Conservation (phyloP, 2,113 vertebrate species). For the Osmerus mordax region DNA sequence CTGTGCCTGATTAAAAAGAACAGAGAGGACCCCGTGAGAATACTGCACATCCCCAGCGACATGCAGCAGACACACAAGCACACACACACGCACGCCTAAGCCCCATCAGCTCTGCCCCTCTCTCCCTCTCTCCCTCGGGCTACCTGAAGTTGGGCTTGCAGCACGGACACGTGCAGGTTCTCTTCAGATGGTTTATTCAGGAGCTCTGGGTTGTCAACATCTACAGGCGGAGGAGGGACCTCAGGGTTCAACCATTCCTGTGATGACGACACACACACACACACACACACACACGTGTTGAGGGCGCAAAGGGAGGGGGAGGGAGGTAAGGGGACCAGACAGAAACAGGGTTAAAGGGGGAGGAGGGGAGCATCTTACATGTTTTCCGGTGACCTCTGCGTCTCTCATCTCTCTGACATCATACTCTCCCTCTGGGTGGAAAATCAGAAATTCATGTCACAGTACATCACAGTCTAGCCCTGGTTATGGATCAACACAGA, state of each 20-base stretch:
- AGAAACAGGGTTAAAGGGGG: not conserved
- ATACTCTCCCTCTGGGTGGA: constrained; percentile 57
- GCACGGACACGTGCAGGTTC: constrained; percentile 76
- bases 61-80: not conserved
- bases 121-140: too few species aligned
- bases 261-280: constrained; percentile 16
- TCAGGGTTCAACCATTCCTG: constrained; percentile 67
- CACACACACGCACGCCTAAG: not conserved
- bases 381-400: constrained; percentile 45
- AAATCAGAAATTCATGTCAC: not conserved
- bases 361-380: constrained; percentile 49
- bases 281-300: not conserved
- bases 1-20: constrained; percentile 29
- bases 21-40: constrained; percentile 32
- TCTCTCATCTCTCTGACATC: constrained; percentile 52
- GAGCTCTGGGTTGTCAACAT: constrained; percentile 59
- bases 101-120: too few species aligned
- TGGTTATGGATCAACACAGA: not conserved
- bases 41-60: not conserved
- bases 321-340: not conserved
- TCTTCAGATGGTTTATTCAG: constrained; percentile 78
- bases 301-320: not conserved
- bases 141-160: constrained; percentile 84
- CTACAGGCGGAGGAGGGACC: constrained; percentile 32
- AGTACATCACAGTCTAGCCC: not conserved